Evolutionary conservation across 2,888 invertebrate species (phyloP).

Genomic region (Bembecia ichneumoniformis): DNA sequence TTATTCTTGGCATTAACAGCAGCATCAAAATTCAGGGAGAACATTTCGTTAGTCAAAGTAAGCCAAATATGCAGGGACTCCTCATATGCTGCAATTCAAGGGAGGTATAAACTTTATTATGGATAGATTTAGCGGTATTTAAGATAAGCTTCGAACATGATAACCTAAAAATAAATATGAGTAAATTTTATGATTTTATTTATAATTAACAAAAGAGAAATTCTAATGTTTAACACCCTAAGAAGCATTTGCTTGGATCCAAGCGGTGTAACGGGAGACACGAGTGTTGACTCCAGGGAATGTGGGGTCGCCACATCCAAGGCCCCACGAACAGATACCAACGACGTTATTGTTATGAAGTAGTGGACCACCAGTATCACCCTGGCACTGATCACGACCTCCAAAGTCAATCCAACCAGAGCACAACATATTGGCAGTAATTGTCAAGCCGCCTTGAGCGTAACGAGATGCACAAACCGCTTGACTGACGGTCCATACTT

Average conservation of each 20-base stretch:
- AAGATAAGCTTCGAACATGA: too few species aligned
- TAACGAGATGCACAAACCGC: constrained; percentile 21
- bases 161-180: too few species aligned
- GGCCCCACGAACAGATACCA: constrained; percentile 36
- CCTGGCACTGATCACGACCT: constrained; percentile 45
- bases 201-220: too few species aligned
- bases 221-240: too few species aligned
- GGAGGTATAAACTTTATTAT: too few species aligned
- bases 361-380: constrained; percentile 42
- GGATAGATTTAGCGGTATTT: too few species aligned
- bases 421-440: constrained; percentile 33
- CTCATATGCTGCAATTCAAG: too few species aligned
- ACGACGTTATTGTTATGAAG: constrained; percentile 31
- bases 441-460: constrained; percentile 14
- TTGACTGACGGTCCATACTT: constrained; percentile 28
- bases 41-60: too few species aligned
- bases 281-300: constrained; percentile 38
- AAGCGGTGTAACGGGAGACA: constrained; percentile 27
- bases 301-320: constrained; percentile 20
- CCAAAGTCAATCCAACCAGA: constrained; percentile 37
- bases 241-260: constrained; percentile 30
- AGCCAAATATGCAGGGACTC: too few species aligned
- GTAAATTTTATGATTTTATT: too few species aligned
- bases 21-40: too few species aligned
- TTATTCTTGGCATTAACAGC: too few species aligned